Evolutionary conservation across 2,888 invertebrate species (phyloP).

Genomic region (Eristalis intricaria): DNA sequence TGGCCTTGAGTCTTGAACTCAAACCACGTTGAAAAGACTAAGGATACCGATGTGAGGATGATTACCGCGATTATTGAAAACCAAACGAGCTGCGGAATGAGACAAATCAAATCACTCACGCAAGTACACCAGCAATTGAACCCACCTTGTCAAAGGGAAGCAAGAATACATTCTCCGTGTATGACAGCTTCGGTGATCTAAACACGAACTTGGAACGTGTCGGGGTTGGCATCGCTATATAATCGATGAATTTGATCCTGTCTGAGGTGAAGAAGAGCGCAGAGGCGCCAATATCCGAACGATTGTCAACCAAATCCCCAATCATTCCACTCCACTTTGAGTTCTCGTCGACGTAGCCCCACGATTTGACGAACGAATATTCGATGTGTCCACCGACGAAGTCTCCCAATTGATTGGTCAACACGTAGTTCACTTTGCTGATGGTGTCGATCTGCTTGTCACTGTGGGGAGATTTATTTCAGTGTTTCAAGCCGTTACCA

Average conservation of each 20-base stretch:
- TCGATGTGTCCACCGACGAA: conserved; percentile 84
- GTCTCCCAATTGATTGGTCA: conserved; percentile 84
- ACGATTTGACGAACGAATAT: conserved; percentile 83
- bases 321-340: conserved; percentile 86
- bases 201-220: conserved; percentile 88
- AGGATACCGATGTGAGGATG: conserved; percentile 73
- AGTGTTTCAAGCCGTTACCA: background rate
- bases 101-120: background rate
- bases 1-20: conserved; percentile 79
- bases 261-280: conserved; percentile 85
- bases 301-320: conserved; percentile 83
- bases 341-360: conserved; percentile 84
- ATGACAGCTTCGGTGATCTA: conserved; percentile 87
- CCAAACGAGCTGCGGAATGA: conserved; percentile 71
- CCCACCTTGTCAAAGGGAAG: conserved; percentile 86
- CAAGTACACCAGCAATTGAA: background rate
- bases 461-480: conserved; percentile 72
- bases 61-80: conserved; percentile 72
- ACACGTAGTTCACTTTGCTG: conserved; percentile 85
- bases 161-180: conserved; percentile 87
- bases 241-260: conserved; percentile 85
- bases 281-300: conserved; percentile 86
- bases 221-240: conserved; percentile 86
- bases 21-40: conserved; percentile 80
- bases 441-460: conserved; percentile 84